Base-by-base conservation (phyloP, 2,888 invertebrate species). In the Drosophila phalerata region DNA sequence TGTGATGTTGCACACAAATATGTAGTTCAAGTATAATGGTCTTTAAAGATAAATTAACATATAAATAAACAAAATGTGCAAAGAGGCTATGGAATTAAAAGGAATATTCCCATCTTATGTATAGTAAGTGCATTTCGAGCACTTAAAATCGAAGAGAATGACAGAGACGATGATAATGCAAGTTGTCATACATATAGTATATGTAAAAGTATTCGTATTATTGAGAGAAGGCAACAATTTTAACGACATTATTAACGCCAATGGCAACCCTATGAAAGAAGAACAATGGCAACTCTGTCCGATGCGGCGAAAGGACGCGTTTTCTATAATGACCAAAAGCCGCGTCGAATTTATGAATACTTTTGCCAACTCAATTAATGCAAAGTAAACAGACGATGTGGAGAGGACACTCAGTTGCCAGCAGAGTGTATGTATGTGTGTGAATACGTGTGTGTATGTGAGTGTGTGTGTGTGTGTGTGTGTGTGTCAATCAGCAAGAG, bases 331-430 rank as follows among this genome's bases (percentile, higher is more conserved):
- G 85, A 80, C 72, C 82, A 63, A 69, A 84, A 55, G 62, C 56
- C 58, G 69, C 88, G 45, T 47, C 56, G 56, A 78, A 88, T 86
- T 84, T 86, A 84, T 88, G 87, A 73, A 67, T 73, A 85, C 89
- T 75, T 80, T 79, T 79, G 73, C 74, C 81, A 87, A 87, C 87
- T 87, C 88, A 87, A 87, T 87, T 87, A 87, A 90, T 85, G 85
- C 73, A 72, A 89, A 90, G 82, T 87, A 90, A 87, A 88, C 79
- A 86, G 75, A 55, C 51, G 49, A 45, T 49, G 57, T 5, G 34
- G 45, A 22, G 25, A 57, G 47, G 57, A 47, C 37, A 32, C 13
- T 62, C n/a, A 28, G 37, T 51, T 49, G 32, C 11, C 30, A 47
- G 15, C 13, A 49, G 34, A 55, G 51, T 56, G 22, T 63, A 9